Base-by-base conservation (phyloP, 2,888 invertebrate genomes). In the Opisthograptis luteolata region DNA sequence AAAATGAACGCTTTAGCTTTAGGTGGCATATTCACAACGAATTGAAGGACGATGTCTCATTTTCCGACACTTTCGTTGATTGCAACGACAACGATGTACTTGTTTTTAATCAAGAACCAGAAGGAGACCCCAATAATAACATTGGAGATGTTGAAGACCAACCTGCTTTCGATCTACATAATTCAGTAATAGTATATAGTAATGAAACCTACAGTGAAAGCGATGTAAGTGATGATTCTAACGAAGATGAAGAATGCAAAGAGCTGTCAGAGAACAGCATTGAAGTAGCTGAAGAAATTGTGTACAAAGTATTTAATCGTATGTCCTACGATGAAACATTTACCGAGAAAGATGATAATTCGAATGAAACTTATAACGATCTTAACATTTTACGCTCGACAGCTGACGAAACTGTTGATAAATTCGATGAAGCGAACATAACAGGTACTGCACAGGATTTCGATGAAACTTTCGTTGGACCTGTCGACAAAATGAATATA, bases 401-500 rank as follows among this genome's bases (percentile, higher is more conserved):
- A n/a, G n/a, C n/a, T n/a, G 24, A 44, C n/a, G 30, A 28, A 28
- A 43, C 63, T 19, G 12, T 75, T 9, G 2, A 28, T 9, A 20
- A 28, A 27, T 27, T 13, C 12, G 19, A 17, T 34, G 22, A 28
- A 10, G 10, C 35, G 7, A 10, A 28, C 6, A n/a, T 19, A 27
- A 27, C 20, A 1, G 14, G 17, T 12, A 6, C 8, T 1, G 48
- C 31, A 14, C 13, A 27, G 3, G 22, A 3, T 25, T 24, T 24
- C 1, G 22, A 35, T 3, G 40, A 34, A 24, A 49, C 37, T 8
- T 37, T 12, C 8, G 12, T 14, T 4, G 34, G 35, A 22, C 3
- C 39, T 12, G 12, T 10, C 5, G 56, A 56, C 13, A 35, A 19
- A 28, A 76, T 87, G 79, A 87, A 89, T 43, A 81, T 79, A 3